Evolutionary conservation across 1,140 invertebrate species (phyloP), one percentile per base, ranked within the genome.

Genomic region (Neodiprion virginianus): DNA sequence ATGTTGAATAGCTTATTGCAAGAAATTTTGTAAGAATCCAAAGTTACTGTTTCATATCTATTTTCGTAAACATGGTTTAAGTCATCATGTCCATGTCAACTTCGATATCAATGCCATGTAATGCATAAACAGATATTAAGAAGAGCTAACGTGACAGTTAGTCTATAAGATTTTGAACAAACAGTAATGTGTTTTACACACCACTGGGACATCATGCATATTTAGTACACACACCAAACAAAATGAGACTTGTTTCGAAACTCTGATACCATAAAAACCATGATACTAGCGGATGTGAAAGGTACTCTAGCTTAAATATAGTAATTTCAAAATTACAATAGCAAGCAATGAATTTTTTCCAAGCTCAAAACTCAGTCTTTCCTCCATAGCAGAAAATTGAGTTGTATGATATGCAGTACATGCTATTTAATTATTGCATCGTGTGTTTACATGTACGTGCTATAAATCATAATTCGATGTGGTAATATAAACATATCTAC

Each of bases 41-140:
- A 40, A 40, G 28, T 40, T 5, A 40, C 28, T 40, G 28, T 40
- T 40, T 40, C 28, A 3, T 40, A 40, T 40, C 28, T 40, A 40
- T 40, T 40, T 40, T 40, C 2, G 28, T 40, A 5, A 40, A 40
- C 28, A 3, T 40, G 28, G 28, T 5, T 40, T 40, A 40, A 5
- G 1, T 40, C 28, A 2, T 5, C 28, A 40, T 40, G 1, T 40
- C 28, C 28, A 40, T 40, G 28, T 40, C 28, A 40, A 40, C 5
- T 40, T 47, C 40, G 67, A 69, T 71, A 47, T 23, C 28, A 53
- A 72, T 21, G 28, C 49, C n/a, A 14, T 23, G 61, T 53, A 69
- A 69, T 28, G 4, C 17, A 47, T 65, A n/a, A 3, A 21, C 14
- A 53, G 48, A 48, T 53, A 72, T 53, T 21, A 9, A 5, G 53